phyloP scores from a whole-genome alignment of 1,140 invertebrate species.

The Drosophila guanche region DNA sequence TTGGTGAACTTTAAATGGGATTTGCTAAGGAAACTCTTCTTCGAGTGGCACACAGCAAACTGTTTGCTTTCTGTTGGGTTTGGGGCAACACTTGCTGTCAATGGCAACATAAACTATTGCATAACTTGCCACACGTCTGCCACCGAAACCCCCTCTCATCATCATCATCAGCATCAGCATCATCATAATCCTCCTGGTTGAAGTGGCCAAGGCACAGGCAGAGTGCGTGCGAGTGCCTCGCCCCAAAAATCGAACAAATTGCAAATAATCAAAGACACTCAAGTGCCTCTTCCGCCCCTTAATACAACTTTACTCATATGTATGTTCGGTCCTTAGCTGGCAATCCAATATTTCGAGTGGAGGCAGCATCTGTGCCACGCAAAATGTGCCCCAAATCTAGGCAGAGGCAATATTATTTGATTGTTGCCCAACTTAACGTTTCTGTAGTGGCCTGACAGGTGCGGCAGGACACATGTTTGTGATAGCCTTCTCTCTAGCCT shows the following conservation, averaged over 20 bases:
- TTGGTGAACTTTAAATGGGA: conserved; percentile 50
- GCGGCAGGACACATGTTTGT: conserved; percentile 29
- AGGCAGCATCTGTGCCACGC: conserved; percentile 33
- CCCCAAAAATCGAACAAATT: conserved; percentile 63
- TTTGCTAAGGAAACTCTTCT: conserved; percentile 33
- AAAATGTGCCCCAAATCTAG: conserved; percentile 59
- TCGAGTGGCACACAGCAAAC: conserved; percentile 57
- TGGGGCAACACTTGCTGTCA: conserved; percentile 59
- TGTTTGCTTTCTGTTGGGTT: conserved; percentile 16
- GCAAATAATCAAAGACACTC: conserved; percentile 77
- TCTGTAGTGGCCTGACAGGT: not conserved
- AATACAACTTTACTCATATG: conserved; percentile 49
- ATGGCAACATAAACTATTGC: conserved; percentile 67
- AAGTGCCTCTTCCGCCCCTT: conserved; percentile 43
- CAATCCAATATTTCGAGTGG: conserved; percentile 44
- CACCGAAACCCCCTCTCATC: conserved; percentile 25
- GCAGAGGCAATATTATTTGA: conserved; percentile 62
- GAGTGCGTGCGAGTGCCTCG: conserved; percentile 31
- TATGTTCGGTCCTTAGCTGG: conserved; percentile 21
- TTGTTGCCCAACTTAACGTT: conserved; percentile 55
- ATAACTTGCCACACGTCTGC: conserved; percentile 57
- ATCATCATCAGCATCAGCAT: conserved; percentile 31
- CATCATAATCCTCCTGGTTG: conserved; percentile 18
- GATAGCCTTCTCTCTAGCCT: conserved; percentile 30
- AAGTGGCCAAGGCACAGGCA: conserved; percentile 45